A percentile compares a stretch with the other conserved stretches of the same genome.
phyloP scores from a whole-genome alignment of 92 coral and sea anemone species.

The Actinostola sp. region DNA sequence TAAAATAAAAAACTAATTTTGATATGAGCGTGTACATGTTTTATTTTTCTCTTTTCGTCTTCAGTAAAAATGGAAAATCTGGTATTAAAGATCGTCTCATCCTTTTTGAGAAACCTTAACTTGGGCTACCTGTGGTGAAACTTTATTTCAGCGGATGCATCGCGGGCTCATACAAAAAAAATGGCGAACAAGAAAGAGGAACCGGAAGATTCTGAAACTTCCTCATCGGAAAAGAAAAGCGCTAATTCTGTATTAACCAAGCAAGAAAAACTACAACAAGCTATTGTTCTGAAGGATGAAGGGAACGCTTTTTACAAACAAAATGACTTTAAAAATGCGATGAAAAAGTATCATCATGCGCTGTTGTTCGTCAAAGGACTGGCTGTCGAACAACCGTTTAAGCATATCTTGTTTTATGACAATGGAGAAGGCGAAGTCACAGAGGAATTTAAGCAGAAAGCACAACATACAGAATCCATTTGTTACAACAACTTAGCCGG shows the following conservation, averaged over 20 bases:
- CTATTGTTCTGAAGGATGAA: constrained; percentile 59
- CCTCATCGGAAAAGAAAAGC: constrained; percentile 1
- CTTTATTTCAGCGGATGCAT: neutral
- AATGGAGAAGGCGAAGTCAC: constrained; percentile 33
- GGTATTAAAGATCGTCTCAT: neutral
- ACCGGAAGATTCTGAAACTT: constrained; percentile 19
- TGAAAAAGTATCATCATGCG: constrained; percentile 86
- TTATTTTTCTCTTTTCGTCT: too few relatives aligned
- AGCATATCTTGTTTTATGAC: constrained; percentile 12
- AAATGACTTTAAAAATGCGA: constrained; percentile 71
- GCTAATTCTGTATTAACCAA: constrained; percentile 23
- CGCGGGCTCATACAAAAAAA: constrained; percentile 25
- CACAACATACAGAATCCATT: constrained; percentile 55
- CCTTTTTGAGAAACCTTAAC: neutral
- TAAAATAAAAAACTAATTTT: too few relatives aligned
- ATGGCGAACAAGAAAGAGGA: constrained; percentile 79
- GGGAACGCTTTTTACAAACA: constrained; percentile 85
- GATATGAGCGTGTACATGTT: too few relatives aligned
- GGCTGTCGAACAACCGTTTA: constrained; percentile 38
- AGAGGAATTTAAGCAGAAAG: constrained; percentile 53
- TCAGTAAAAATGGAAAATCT: too few relatives aligned
- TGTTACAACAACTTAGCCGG: constrained; percentile 94
- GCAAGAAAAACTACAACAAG: constrained; percentile 69
- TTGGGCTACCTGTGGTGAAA: constrained; percentile 19
- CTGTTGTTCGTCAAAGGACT: constrained; percentile 81